Evolutionary conservation across 2,797 vertebrate species (phyloP).

Genomic region (Malacoctenus gilli): DNA sequence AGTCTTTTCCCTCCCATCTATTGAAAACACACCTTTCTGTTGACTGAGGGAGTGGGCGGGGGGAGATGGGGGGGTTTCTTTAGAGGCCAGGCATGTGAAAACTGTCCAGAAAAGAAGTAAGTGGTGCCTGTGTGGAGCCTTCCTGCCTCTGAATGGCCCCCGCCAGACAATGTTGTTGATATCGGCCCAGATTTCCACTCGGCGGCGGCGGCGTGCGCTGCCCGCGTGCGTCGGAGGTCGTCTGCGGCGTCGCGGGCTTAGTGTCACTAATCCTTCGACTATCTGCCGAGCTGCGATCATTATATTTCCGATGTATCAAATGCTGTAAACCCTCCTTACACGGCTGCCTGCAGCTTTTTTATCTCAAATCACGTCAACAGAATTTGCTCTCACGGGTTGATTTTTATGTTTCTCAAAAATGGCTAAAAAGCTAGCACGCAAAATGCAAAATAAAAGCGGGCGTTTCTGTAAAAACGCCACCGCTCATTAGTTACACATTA

Average conservation of each 20-base stretch:
- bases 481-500: constrained; percentile 28
- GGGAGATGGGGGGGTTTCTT: constrained; percentile 58
- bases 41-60: constrained; percentile 58
- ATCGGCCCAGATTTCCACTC: constrained; percentile 62
- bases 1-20: constrained; percentile 61
- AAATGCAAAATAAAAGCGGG: no score
- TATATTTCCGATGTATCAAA: background rate
- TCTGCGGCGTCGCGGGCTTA: constrained; percentile 33
- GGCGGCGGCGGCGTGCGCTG: constrained; percentile 32
- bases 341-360: no score
- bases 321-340: no score
- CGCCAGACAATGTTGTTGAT: constrained; percentile 72
- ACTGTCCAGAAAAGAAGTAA: constrained; percentile 69
- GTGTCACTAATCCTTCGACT: constrained; percentile 32
- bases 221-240: no score
- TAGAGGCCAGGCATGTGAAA: constrained; percentile 71
- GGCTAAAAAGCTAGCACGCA: no score
- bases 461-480: constrained; percentile 7
- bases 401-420: no score
- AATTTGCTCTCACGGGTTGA: no score
- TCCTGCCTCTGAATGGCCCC: constrained; percentile 66
- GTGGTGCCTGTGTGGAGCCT: constrained; percentile 68
- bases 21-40: constrained; percentile 84
- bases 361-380: no score
- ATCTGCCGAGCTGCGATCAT: background rate